A percentile compares a stretch with the other conserved stretches of the same genome.
phyloP scores from a whole-genome alignment of 2,797 vertebrate genomes.

The Peromyscus nudipes region DNA sequence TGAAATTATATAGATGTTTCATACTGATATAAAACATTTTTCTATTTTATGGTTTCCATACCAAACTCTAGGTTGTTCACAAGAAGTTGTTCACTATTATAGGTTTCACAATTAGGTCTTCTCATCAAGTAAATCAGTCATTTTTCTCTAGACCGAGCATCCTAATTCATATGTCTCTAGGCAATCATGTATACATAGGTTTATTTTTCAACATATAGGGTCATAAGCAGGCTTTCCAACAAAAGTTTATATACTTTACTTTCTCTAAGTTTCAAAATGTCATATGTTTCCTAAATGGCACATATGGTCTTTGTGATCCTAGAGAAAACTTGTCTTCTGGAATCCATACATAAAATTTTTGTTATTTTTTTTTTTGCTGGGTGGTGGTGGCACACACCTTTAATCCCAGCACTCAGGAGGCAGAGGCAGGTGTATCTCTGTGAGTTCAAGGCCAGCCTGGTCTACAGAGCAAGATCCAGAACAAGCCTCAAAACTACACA shows the following conservation, averaged over 20 bases:
- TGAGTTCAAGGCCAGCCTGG: too few species aligned
- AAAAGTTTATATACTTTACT: neutral
- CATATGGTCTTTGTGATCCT: neutral
- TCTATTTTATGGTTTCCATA: neutral
- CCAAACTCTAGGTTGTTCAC: neutral
- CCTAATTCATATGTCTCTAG: neutral
- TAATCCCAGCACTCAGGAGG: too few species aligned
- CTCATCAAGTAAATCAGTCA: neutral
- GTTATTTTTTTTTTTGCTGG: too few species aligned
- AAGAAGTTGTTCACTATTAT: neutral
- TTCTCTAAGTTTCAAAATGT: constrained; percentile 27
- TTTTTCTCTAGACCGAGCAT: neutral
- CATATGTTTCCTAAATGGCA: neutral
- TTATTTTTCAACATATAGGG: constrained; percentile 20
- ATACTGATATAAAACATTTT: neutral
- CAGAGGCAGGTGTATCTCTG: too few species aligned
- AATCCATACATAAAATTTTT: neutral
- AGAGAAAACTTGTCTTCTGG: neutral
- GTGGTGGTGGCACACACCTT: too few species aligned
- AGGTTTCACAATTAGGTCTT: neutral
- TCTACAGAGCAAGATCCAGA: too few species aligned
- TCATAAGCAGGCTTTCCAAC: neutral
- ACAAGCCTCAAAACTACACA: too few species aligned
- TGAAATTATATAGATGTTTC: neutral
- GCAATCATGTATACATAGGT: neutral